Conservation (phyloP, 2,888 invertebrate species). For the Nymphalis polychloros region DNA sequence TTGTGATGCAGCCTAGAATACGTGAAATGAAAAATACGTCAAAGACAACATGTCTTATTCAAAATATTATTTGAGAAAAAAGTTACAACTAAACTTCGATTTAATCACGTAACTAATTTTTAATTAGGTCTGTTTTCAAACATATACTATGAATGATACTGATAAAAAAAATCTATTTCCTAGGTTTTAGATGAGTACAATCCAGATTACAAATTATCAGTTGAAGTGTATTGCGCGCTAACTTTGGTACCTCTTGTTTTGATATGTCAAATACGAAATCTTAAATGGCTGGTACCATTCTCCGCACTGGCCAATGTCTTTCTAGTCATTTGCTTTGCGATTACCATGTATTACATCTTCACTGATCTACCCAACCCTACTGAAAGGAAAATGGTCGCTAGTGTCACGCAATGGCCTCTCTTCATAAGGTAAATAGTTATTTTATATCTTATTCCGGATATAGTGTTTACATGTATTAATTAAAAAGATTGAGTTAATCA, state of each 20-base stretch:
- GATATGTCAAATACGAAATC: constrained; percentile 87
- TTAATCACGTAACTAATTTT: too few species aligned
- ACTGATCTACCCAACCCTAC: constrained; percentile 66
- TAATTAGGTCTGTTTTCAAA: too few species aligned
- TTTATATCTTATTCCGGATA: not conserved
- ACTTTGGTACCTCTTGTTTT: constrained; percentile 86
- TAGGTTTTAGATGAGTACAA: constrained; percentile 78
- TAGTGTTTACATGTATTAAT: not conserved
- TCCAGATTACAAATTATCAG: constrained; percentile 73
- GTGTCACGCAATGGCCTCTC: constrained; percentile 86
- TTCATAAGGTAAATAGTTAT: constrained; percentile 85
- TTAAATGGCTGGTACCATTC: constrained; percentile 93
- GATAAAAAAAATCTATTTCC: not conserved
- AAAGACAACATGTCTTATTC: too few species aligned
- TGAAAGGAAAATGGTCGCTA: constrained; percentile 75
- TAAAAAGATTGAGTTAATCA: not conserved
- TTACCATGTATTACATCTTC: constrained; percentile 92
- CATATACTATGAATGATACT: too few species aligned
- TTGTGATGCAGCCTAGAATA: too few species aligned
- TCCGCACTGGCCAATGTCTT: constrained; percentile 92
- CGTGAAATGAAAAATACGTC: too few species aligned
- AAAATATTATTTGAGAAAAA: too few species aligned
- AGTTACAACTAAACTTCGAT: too few species aligned
- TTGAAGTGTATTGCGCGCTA: constrained; percentile 84
- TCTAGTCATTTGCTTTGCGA: constrained; percentile 87